Percentiles rank a stretch among this genome's conserved stretches.
These are phyloP conservation scores for Lipophrys pholis DNA, from an alignment of 2,113 vertebrate species.

Conservation along the genomic window DNA sequence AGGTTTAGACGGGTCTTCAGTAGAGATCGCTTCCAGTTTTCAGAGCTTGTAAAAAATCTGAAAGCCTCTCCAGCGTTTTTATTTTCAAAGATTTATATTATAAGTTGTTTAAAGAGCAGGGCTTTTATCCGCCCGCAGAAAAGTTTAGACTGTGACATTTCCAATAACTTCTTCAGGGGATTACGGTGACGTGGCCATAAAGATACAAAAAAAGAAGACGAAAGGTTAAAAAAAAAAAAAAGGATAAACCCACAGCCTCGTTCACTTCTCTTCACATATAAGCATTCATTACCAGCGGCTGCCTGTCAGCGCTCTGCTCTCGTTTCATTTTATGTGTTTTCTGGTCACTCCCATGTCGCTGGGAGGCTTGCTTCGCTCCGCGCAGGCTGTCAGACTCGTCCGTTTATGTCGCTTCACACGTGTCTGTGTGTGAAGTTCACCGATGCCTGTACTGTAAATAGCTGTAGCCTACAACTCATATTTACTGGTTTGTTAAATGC, in stretches of 20 bases:
- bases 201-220: no score
- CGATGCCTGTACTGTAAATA: slow-evolving; percentile 54
- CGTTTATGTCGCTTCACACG: slow-evolving; percentile 4
- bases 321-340: neutral
- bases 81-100: slow-evolving; percentile 9
- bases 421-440: slow-evolving; percentile 19
- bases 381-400: neutral
- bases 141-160: slow-evolving; percentile 52
- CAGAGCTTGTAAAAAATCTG: slow-evolving; percentile 8
- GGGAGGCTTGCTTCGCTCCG: neutral
- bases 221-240: neutral
- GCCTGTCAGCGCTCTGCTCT: neutral
- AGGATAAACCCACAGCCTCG: neutral
- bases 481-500: neutral
- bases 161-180: slow-evolving; percentile 62
- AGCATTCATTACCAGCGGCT: slow-evolving; percentile 4
- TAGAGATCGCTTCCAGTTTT: slow-evolving; percentile 36
- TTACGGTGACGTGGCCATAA: slow-evolving; percentile 14
- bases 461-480: slow-evolving; percentile 1
- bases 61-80: neutral
- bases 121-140: slow-evolving; percentile 16
- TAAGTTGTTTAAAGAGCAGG: slow-evolving; percentile 1
- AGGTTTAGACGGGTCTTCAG: slow-evolving; percentile 15
- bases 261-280: slow-evolving; percentile 2
- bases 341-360: neutral